These are phyloP conservation scores for Dendroctonus ponderosae DNA, from an alignment of 1,140 invertebrate species.

Conservation along the genomic window DNA sequence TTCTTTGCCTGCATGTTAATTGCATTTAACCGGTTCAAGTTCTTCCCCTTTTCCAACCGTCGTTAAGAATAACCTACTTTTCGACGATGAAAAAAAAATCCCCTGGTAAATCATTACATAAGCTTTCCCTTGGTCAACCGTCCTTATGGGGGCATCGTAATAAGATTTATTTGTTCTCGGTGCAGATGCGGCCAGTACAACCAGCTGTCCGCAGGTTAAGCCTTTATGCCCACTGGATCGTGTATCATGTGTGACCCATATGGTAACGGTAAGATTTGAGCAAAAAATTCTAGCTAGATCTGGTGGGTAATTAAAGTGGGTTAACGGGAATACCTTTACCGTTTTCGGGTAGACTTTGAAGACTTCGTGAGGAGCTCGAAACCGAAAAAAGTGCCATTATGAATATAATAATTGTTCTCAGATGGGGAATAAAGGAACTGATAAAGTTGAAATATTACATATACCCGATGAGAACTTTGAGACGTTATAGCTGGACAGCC, in stretches of 20 bases:
- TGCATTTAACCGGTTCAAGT: no score
- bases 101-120: conserved; percentile 9
- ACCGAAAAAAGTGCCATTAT: no score
- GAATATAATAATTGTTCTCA: no score
- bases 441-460: no score
- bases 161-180: conserved; percentile 21
- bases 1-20: no score
- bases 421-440: no score
- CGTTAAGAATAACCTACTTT: conserved; percentile 9
- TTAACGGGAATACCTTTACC: no score
- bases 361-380: no score
- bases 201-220: conserved; percentile 13
- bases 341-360: no score
- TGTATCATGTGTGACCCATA: not conserved
- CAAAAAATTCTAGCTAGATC: not conserved
- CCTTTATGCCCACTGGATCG: conserved; percentile 12
- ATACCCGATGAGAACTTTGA: no score
- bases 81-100: conserved; percentile 1
- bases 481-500: no score
- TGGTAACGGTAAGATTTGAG: not conserved
- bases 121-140: conserved; percentile 16
- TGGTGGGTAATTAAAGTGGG: no score
- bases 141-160: conserved; percentile 9
- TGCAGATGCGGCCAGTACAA: conserved; percentile 13
- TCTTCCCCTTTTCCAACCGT: not conserved